Conservation (phyloP, 2,797 vertebrate genomes). For the Morelia viridis region DNA sequence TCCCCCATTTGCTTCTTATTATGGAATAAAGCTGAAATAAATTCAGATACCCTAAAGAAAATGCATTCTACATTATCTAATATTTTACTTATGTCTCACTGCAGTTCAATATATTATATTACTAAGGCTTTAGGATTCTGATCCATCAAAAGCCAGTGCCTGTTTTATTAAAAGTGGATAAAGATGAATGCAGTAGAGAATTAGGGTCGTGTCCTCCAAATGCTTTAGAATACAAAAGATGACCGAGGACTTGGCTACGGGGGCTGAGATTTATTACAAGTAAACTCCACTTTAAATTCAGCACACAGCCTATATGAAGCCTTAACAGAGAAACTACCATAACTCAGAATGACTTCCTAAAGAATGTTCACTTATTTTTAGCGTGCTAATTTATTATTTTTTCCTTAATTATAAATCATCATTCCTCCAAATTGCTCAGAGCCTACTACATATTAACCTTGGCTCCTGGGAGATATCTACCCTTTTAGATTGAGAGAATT, state of each 20-base stretch:
- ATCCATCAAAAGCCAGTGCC: slow-evolving; percentile 53
- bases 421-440: not conserved
- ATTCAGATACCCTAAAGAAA: not conserved
- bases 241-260: slow-evolving; percentile 26
- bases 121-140: slow-evolving; percentile 8
- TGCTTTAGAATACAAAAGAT: slow-evolving; percentile 22
- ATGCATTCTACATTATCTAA: slow-evolving; percentile 39
- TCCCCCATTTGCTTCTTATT: slow-evolving; percentile 25
- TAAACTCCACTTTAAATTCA: not conserved
- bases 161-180: slow-evolving; percentile 45
- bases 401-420: not conserved
- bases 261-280: not conserved
- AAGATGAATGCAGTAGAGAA: slow-evolving; percentile 54
- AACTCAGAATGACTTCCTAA: not conserved
- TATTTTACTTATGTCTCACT: slow-evolving; percentile 8
- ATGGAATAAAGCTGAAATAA: slow-evolving; percentile 46
- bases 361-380: not conserved
- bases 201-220: slow-evolving; percentile 2
- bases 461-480: not conserved
- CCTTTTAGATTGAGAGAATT: too few relatives aligned
- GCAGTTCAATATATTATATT: slow-evolving; percentile 39
- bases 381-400: not conserved
- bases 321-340: not conserved
- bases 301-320: not conserved
- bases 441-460: not conserved